These are phyloP conservation scores for Physella acuta DNA, from an alignment of 1,140 invertebrate genomes.

Conservation along the genomic window DNA sequence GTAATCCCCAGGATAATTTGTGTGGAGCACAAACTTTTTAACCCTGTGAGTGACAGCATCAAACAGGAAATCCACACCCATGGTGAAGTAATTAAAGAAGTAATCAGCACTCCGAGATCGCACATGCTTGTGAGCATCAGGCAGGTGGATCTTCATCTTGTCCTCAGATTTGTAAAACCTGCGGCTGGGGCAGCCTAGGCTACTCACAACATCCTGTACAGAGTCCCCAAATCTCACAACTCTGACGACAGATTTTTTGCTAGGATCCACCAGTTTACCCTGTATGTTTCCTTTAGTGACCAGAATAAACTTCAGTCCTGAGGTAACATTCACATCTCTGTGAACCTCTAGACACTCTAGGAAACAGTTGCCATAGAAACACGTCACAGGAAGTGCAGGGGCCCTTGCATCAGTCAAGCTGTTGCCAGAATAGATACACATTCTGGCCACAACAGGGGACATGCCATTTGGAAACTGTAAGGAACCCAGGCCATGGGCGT, in stretches of 20 bases:
- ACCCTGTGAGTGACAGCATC: slow-evolving; percentile 90
- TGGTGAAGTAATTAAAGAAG: slow-evolving; percentile 96
- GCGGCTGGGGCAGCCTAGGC: slow-evolving; percentile 73
- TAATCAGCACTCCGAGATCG: slow-evolving; percentile 81
- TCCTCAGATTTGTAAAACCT: slow-evolving; percentile 96
- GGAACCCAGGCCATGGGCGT: slow-evolving; percentile 83
- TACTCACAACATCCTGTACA: slow-evolving; percentile 73
- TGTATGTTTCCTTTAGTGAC: slow-evolving; percentile 61
- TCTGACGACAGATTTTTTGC: slow-evolving; percentile 57
- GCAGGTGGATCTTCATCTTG: slow-evolving; percentile 96
- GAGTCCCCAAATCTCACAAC: slow-evolving; percentile 60
- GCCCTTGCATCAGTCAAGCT: slow-evolving; percentile 66
- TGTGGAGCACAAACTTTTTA: slow-evolving; percentile 96
- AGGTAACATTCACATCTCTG: slow-evolving; percentile 65
- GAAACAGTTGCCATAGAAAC: slow-evolving; percentile 87
- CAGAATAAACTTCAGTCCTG: slow-evolving; percentile 56
- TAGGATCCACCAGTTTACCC: slow-evolving; percentile 58
- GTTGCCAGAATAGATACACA: slow-evolving; percentile 85
- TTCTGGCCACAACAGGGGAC: slow-evolving; percentile 85
- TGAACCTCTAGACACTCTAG: slow-evolving; percentile 81
- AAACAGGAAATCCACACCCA: slow-evolving; percentile 93
- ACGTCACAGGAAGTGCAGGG: slow-evolving; percentile 75
- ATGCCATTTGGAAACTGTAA: slow-evolving; percentile 88
- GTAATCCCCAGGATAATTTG: slow-evolving; percentile 98
- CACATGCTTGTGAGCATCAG: slow-evolving; percentile 78